Conservation (phyloP, 2,888 invertebrate species). For the Neoascia interrupta region DNA sequence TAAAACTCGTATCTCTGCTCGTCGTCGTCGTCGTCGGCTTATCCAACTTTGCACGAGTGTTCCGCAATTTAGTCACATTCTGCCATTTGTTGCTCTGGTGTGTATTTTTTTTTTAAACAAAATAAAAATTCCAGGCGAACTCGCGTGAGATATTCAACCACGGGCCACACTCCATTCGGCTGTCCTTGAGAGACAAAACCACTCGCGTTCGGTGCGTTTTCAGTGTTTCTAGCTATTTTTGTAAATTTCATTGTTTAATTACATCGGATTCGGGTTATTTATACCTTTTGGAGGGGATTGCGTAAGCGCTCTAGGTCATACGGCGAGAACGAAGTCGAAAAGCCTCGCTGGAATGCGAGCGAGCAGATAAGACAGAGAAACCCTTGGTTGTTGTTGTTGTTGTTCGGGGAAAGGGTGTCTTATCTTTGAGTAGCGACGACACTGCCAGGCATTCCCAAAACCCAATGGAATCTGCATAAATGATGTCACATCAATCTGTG, state of each 20-base stretch:
- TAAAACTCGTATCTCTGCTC: too few species aligned
- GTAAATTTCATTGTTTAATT: constrained; percentile 54
- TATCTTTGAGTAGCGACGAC: too few species aligned
- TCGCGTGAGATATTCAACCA: too few species aligned
- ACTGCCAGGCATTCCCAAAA: neutral
- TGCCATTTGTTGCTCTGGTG: too few species aligned
- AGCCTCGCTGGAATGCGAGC: constrained; percentile 3
- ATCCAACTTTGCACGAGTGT: too few species aligned
- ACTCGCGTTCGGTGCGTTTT: neutral
- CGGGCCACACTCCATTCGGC: neutral
- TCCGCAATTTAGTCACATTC: too few species aligned
- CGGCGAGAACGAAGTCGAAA: neutral
- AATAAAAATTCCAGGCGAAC: too few species aligned
- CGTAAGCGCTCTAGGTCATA: constrained; percentile 33
- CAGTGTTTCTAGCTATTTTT: constrained; percentile 52
- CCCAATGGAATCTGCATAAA: constrained; percentile 6
- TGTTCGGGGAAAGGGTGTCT: neutral
- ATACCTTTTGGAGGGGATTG: constrained; percentile 54
- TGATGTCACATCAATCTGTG: constrained; percentile 56
- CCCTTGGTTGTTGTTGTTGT: constrained; percentile 27
- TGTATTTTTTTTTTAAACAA: too few species aligned
- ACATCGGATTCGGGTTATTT: constrained; percentile 44
- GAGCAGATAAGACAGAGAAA: constrained; percentile 54
- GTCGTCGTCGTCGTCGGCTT: too few species aligned
- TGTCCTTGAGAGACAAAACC: constrained; percentile 22